A percentile compares a stretch with the other conserved stretches of the same genome.
These are phyloP conservation scores for Eupsittula cactorum DNA, from an alignment of 2,113 vertebrate species.

Conservation along the genomic window DNA sequence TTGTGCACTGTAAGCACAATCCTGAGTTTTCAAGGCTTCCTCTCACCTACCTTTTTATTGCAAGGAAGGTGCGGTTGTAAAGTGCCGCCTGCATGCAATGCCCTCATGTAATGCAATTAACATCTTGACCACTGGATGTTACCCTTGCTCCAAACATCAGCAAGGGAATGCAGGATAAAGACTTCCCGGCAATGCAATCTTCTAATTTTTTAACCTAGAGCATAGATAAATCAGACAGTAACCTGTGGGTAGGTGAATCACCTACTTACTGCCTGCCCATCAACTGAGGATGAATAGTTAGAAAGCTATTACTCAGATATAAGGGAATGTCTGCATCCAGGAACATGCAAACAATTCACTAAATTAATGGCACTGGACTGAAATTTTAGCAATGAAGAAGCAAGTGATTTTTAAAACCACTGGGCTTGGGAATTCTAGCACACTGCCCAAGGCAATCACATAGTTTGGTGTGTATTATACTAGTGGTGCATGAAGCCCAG, in stretches of 20 bases:
- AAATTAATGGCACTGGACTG: background rate
- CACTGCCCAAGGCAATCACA: background rate
- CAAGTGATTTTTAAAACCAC: background rate
- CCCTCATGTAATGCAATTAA: slow-evolving; percentile 37
- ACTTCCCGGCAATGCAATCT: background rate
- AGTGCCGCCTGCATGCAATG: background rate
- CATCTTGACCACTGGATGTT: slow-evolving; percentile 66
- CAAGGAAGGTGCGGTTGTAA: background rate
- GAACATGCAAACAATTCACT: background rate
- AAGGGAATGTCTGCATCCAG: background rate
- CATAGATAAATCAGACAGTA: background rate
- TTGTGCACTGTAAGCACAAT: background rate
- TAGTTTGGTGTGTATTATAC: background rate
- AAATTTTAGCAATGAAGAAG: background rate
- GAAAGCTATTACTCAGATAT: background rate
- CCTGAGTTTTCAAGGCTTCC: background rate
- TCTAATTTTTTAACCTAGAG: background rate
- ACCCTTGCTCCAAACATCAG: slow-evolving; percentile 59
- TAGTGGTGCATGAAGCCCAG: background rate
- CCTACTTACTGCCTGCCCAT: background rate
- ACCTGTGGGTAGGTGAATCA: background rate
- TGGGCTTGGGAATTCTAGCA: background rate
- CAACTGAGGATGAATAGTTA: background rate
- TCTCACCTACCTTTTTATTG: background rate
- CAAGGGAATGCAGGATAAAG: background rate